These are phyloP conservation scores for Kradibia gibbosae DNA, from an alignment of 1,140 invertebrate species.

Conservation along the genomic window DNA sequence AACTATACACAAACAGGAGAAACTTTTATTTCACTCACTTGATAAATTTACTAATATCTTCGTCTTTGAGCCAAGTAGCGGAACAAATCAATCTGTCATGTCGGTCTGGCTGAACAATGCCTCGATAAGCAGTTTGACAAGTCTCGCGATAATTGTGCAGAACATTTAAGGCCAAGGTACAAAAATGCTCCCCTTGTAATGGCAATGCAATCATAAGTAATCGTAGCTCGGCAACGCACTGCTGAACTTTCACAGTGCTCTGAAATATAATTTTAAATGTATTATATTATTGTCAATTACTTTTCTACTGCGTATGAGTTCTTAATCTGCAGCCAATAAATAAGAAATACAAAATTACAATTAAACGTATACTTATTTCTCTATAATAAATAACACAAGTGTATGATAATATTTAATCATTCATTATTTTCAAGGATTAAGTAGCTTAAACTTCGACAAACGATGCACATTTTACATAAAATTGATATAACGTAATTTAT, in stretches of 20 bases:
- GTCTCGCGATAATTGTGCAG: constrained; percentile 84
- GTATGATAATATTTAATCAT: too few species aligned
- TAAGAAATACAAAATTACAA: too few species aligned
- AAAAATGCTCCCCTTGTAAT: constrained; percentile 79
- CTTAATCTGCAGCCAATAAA: too few species aligned
- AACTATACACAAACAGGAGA: neutral
- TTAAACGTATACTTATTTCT: too few species aligned
- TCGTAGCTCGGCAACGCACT: constrained; percentile 80
- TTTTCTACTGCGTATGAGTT: too few species aligned
- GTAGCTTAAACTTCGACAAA: too few species aligned
- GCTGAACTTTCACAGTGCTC: constrained; percentile 83
- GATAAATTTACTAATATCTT: constrained; percentile 92
- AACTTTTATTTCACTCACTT: constrained; percentile 73
- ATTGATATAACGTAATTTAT: too few species aligned
- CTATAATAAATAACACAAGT: too few species aligned
- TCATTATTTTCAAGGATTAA: too few species aligned
- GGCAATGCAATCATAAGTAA: constrained; percentile 82
- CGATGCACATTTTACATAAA: too few species aligned
- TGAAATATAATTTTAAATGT: constrained; percentile 64
- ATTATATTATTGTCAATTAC: neutral
- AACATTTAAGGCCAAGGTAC: constrained; percentile 80
- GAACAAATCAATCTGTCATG: constrained; percentile 88
- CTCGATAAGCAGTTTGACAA: constrained; percentile 82
- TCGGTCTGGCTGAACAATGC: constrained; percentile 85
- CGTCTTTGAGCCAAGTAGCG: constrained; percentile 93